phyloP scores from a whole-genome alignment of 2,113 vertebrate genomes.

The Phycodurus eques region DNA sequence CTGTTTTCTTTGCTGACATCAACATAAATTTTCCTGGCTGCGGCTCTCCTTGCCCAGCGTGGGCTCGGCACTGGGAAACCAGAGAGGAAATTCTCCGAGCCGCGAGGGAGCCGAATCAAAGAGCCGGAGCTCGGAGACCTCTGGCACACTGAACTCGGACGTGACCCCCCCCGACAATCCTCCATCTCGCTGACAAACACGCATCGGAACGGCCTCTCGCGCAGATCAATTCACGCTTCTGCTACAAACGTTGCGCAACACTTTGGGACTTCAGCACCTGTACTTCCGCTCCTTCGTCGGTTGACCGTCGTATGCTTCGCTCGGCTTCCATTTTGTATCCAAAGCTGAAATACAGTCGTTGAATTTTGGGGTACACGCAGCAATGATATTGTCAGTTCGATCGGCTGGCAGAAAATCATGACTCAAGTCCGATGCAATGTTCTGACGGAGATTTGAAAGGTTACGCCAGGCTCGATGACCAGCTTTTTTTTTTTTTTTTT shows the following conservation, averaged over 20 bases:
- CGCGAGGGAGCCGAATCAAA: slow-evolving; percentile 72
- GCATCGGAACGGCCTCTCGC: slow-evolving; percentile 12
- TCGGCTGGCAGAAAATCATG: neutral
- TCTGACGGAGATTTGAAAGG: too few species aligned
- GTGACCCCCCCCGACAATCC: slow-evolving; percentile 55
- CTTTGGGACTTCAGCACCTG: slow-evolving; percentile 5
- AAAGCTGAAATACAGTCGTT: neutral
- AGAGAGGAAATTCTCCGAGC: slow-evolving; percentile 69
- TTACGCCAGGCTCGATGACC: too few species aligned
- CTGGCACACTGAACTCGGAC: slow-evolving; percentile 72
- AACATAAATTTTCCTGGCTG: slow-evolving; percentile 77
- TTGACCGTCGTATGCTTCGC: neutral
- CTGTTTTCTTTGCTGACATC: slow-evolving; percentile 82
- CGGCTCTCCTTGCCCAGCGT: slow-evolving; percentile 71
- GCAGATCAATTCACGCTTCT: slow-evolving; percentile 22
- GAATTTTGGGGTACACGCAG: neutral
- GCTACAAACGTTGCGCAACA: slow-evolving; percentile 17
- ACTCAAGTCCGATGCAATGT: neutral
- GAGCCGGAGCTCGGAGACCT: slow-evolving; percentile 63
- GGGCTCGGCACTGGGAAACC: slow-evolving; percentile 68
- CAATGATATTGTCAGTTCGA: neutral
- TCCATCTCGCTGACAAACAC: slow-evolving; percentile 22
- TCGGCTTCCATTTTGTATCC: neutral
- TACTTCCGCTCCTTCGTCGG: neutral
- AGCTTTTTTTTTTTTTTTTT: too few species aligned